Base-by-base conservation (phyloP, 2,113 vertebrate species). In the Chaetorhynchus papuensis region DNA sequence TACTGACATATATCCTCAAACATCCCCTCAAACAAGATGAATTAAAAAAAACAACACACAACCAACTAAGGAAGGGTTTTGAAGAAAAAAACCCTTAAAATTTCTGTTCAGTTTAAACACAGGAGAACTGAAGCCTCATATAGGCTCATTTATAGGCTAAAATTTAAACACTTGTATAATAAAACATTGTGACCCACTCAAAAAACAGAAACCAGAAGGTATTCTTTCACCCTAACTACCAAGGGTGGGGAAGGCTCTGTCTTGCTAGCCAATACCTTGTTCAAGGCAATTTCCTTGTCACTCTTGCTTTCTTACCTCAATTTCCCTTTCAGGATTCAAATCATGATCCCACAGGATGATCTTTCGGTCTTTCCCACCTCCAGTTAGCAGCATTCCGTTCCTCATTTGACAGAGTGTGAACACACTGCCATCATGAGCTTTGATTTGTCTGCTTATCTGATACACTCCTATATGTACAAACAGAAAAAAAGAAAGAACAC, bases 341-440 rank as follows among this genome's bases (percentile, higher is more conserved):
- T 99, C 98, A 39, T 99, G 99, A 98, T 99, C 99, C 99, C 99
- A 99, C 54, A 99, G 97, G 92, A 99, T 98, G 94, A 99, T 98
- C 92, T 98, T 99, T 70, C 98, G 96, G 98, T 99, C 99, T 87
- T 99, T 99, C 24, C 99, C 99, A 53, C 99, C 99, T 97, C 99
- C 99, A 13, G 99, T 99, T 90, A 99, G 97, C 96, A 99, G 97
- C 94, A 98, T 98, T 12, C 99, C 99, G 26, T 98, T 99, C 97
- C 99, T 99, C 99, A 99, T 98, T 72, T 99, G 99, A 95, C 99
- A 99, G 92, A 99, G 97, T 13, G 99, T 99, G 95, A 99, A 99
- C 54, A 99, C 99, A n/a, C 99, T 99, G 96, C 99, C 99, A 61
- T 99, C 99, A 0, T 99, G 99, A 93, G 98, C 99, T 98, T 99